Conservation (phyloP, 1,140 invertebrate species). For the Hylyphantes graminicola region DNA sequence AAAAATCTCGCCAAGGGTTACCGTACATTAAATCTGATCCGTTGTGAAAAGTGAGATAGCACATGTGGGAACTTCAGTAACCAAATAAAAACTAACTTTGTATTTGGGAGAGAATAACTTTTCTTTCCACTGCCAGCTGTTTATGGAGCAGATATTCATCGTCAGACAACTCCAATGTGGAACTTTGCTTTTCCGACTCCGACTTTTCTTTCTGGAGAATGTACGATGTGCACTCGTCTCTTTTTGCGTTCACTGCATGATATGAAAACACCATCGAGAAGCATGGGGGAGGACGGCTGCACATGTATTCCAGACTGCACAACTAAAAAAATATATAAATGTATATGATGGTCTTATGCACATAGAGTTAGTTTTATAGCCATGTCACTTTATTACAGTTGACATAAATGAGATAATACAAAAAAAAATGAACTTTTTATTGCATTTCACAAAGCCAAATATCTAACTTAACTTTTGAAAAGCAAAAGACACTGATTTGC, state of each 20-base stretch:
- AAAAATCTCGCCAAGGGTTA: too few relatives aligned
- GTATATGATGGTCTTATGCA: neutral
- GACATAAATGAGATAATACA: too few relatives aligned
- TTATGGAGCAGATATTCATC: conserved; percentile 6
- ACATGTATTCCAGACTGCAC: conserved; percentile 26
- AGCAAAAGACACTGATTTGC: too few relatives aligned
- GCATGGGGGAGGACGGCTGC: neutral
- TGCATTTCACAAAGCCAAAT: too few relatives aligned
- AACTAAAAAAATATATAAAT: conserved; percentile 20
- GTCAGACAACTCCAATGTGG: neutral
- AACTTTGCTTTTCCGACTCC: conserved; percentile 9
- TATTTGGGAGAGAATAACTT: neutral
- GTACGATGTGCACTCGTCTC: neutral
- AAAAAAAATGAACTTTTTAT: too few relatives aligned
- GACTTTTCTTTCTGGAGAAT: conserved; percentile 5
- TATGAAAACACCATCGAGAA: conserved; percentile 45
- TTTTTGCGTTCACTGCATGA: conserved; percentile 3
- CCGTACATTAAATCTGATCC: too few relatives aligned
- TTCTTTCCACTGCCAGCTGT: neutral
- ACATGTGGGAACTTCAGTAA: too few relatives aligned
- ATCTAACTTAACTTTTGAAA: too few relatives aligned
- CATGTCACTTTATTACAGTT: too few relatives aligned
- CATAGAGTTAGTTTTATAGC: too few relatives aligned
- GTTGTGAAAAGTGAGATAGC: too few relatives aligned
- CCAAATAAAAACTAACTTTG: neutral